phyloP scores from a whole-genome alignment of 2,113 vertebrate species.

The Charadrius vociferus region DNA sequence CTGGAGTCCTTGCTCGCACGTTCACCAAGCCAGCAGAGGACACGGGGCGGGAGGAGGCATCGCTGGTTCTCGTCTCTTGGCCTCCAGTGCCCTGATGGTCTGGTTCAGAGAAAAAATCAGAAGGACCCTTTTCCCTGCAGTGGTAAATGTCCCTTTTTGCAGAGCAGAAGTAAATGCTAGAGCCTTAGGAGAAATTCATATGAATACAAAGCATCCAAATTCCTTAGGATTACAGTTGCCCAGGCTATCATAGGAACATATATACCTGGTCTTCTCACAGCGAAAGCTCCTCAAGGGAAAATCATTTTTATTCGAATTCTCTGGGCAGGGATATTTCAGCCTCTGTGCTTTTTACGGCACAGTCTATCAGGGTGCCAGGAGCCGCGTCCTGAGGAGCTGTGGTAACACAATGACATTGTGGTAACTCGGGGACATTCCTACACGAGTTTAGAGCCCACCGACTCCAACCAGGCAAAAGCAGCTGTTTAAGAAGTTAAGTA shows the following conservation, averaged over 20 bases:
- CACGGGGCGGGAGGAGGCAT: background rate
- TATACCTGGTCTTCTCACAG: background rate
- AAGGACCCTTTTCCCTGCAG: background rate
- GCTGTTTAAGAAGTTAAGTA: background rate
- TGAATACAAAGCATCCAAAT: background rate
- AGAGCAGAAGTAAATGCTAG: background rate
- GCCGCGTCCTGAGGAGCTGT: background rate
- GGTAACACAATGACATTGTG: accelerated
- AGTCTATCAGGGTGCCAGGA: background rate
- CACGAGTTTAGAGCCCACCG: background rate
- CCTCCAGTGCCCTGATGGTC: background rate
- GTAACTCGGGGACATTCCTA: accelerated
- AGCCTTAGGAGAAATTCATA: background rate
- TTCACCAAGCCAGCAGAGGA: background rate
- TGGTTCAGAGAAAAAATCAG: background rate
- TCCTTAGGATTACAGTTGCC: background rate
- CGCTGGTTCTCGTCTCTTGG: background rate
- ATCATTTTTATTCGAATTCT: background rate
- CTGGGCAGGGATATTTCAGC: background rate
- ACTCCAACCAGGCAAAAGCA: background rate
- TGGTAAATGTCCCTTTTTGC: background rate
- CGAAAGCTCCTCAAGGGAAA: background rate
- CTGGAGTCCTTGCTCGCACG: accelerated
- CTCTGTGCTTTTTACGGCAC: background rate
- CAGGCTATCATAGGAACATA: background rate